Conservation (phyloP, 2,888 invertebrate genomes). For the Thalpophila matura region DNA sequence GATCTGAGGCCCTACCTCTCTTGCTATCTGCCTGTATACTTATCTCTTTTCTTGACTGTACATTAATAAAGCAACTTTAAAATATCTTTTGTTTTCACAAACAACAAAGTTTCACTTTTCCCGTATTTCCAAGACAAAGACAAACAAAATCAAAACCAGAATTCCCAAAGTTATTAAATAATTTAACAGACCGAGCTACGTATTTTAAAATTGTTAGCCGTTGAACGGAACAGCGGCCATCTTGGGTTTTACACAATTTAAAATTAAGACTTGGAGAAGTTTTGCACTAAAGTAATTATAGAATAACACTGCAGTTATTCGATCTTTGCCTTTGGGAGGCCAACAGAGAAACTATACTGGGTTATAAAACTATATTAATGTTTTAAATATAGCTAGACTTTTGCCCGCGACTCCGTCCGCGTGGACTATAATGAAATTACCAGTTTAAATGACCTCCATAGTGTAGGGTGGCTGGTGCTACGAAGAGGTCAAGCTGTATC, state of each 20-base stretch:
- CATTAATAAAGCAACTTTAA: neutral
- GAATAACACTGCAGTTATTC: slow-evolving; percentile 16
- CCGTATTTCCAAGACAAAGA: slow-evolving; percentile 12
- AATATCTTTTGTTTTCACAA: slow-evolving; percentile 11
- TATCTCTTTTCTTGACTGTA: neutral
- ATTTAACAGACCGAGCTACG: slow-evolving; percentile 20
- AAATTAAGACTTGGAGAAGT: slow-evolving; percentile 26
- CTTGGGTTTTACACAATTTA: slow-evolving; percentile 41
- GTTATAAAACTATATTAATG: no score
- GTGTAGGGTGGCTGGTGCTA: no score
- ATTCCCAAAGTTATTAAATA: slow-evolving; percentile 39
- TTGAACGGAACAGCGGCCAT: slow-evolving; percentile 22
- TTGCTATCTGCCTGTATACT: no score
- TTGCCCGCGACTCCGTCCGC: no score
- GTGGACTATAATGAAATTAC: no score
- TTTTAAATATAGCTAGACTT: no score
- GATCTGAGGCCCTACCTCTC: no score
- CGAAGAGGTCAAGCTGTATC: no score
- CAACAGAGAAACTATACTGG: neutral
- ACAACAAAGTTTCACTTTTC: slow-evolving; percentile 24
- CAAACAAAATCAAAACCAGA: slow-evolving; percentile 38
- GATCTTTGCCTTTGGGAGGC: neutral
- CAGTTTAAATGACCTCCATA: no score
- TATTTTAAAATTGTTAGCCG: slow-evolving; percentile 31
- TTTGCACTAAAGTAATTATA: slow-evolving; percentile 29